Conservation (phyloP, 2,113 vertebrate species). For the Rafetus swinhoei region DNA sequence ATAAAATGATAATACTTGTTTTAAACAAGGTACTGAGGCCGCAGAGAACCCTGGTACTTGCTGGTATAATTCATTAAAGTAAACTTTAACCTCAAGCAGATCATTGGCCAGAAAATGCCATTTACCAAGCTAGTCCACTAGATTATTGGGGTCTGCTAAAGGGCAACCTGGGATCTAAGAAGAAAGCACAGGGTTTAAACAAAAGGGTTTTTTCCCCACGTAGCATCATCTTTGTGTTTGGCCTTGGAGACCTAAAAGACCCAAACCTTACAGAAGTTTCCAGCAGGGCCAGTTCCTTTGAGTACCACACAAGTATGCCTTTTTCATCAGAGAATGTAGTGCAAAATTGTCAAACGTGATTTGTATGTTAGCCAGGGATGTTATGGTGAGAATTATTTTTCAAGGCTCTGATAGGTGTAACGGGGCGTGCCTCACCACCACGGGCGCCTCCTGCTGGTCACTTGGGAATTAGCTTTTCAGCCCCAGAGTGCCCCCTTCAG, state of each 20-base stretch:
- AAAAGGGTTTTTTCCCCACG: not conserved
- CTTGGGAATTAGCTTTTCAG: too few relatives aligned
- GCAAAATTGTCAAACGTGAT: not conserved
- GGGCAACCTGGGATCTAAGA: not conserved
- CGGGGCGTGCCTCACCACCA: too few relatives aligned
- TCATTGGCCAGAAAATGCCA: not conserved
- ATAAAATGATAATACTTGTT: not conserved
- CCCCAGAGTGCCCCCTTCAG: too few relatives aligned
- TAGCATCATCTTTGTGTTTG: not conserved
- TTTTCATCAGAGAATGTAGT: not conserved
- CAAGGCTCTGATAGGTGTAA: not conserved
- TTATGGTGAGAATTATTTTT: not conserved
- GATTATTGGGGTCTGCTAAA: not conserved
- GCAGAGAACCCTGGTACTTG: not conserved
- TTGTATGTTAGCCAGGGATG: not conserved
- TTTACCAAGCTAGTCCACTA: not conserved
- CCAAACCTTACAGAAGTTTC: not conserved
- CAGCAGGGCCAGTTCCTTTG: not conserved
- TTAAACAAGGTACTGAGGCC: not conserved
- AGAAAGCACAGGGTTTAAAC: not conserved
- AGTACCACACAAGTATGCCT: not conserved
- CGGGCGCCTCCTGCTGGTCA: too few relatives aligned
- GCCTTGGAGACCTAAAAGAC: not conserved
- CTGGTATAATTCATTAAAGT: conserved; percentile 2
- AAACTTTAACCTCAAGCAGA: not conserved